Conservation (phyloP, 2,113 vertebrate genomes). For the Butorides virescens region DNA sequence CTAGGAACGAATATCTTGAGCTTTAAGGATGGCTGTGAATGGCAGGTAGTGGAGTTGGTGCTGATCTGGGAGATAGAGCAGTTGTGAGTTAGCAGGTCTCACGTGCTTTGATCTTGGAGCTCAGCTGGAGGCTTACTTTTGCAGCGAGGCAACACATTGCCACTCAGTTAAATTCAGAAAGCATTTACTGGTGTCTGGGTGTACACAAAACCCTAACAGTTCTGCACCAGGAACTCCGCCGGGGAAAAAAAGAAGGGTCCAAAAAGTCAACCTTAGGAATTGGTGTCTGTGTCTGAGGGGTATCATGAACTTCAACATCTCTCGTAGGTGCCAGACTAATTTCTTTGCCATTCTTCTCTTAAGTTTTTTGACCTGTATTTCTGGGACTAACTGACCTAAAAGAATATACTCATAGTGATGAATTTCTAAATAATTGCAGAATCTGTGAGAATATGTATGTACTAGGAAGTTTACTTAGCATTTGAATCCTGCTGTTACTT, state of each 20-base stretch:
- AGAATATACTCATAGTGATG: not conserved
- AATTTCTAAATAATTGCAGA: not conserved
- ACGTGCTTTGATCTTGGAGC: not conserved
- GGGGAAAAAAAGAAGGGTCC: not conserved
- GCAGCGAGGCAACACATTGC: not conserved
- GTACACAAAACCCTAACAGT: not conserved
- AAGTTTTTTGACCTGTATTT: not conserved
- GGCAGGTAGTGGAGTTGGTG: not conserved
- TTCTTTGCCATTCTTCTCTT: rapidly evolving
- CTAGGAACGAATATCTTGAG: not conserved
- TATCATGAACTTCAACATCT: not conserved
- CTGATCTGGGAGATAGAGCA: not conserved
- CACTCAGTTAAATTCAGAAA: not conserved
- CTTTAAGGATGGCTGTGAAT: not conserved
- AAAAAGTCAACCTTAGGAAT: not conserved
- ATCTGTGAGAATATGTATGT: not conserved
- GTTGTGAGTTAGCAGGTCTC: not conserved
- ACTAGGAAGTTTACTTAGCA: not conserved
- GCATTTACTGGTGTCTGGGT: not conserved
- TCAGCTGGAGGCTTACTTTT: not conserved
- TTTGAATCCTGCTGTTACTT: not conserved
- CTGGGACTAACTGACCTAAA: not conserved
- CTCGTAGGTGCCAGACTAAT: not conserved
- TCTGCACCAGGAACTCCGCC: not conserved
- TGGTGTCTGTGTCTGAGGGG: not conserved